phyloP scores from a whole-genome alignment of 2,113 vertebrate species.

The Neogobius melanostomus region DNA sequence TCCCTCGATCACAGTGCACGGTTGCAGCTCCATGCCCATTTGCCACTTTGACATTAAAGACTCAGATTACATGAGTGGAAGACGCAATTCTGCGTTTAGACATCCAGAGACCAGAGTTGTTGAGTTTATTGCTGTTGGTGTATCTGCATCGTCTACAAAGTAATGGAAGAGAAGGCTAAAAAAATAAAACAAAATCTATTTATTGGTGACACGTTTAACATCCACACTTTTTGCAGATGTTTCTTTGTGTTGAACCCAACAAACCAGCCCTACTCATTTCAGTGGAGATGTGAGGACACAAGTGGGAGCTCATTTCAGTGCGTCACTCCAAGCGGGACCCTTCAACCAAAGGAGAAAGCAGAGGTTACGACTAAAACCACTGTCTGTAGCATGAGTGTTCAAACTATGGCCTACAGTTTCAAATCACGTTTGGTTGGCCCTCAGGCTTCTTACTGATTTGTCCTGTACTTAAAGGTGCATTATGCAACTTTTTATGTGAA shows the following conservation, averaged over 20 bases:
- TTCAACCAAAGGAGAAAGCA: constrained; percentile 81
- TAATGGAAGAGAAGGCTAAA: constrained; percentile 37
- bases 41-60: constrained; percentile 88
- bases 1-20: constrained; percentile 73
- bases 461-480: too few relatives aligned
- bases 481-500: too few relatives aligned
- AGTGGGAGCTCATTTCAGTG: constrained; percentile 77
- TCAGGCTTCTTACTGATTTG: too few relatives aligned
- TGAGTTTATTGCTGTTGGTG: constrained; percentile 79
- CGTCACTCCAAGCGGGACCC: constrained; percentile 73
- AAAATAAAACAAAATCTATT: neutral
- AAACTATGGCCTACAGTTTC: too few relatives aligned
- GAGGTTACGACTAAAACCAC: constrained; percentile 70
- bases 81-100: constrained; percentile 62
- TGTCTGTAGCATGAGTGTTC: neutral
- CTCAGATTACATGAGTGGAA: constrained; percentile 80
- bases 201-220: neutral
- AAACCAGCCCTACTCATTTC: constrained; percentile 77
- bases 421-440: too few relatives aligned
- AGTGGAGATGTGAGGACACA: constrained; percentile 81
- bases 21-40: constrained; percentile 77
- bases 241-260: constrained; percentile 88
- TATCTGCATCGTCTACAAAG: constrained; percentile 70
- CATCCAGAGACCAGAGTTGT: constrained; percentile 77
- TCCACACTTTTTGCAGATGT: constrained; percentile 66